phyloP scores from a whole-genome alignment of 2,113 vertebrate species.

The Cettia cetti region DNA sequence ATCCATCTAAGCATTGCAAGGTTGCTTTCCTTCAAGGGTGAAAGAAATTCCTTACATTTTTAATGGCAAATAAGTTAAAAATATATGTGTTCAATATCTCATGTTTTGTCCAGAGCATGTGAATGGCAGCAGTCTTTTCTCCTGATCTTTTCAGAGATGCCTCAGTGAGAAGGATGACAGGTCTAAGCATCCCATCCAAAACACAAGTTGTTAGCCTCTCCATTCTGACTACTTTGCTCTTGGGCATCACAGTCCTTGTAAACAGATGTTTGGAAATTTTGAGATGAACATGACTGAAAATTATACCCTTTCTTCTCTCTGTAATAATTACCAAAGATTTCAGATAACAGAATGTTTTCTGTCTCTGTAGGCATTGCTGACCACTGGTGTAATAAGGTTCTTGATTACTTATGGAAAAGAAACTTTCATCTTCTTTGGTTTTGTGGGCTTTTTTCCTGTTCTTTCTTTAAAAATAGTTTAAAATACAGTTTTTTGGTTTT shows the following conservation, averaged over 20 bases:
- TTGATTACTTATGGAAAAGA: neutral
- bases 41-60: conserved; percentile 36
- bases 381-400: neutral
- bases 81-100: neutral
- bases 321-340: neutral
- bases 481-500: neutral
- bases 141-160: neutral
- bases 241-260: neutral
- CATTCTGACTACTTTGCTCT: neutral
- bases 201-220: neutral
- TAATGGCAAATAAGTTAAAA: conserved; percentile 44
- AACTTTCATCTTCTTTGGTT: neutral
- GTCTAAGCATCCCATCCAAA: neutral
- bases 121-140: conserved; percentile 53
- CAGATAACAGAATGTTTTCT: neutral
- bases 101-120: conserved; percentile 50
- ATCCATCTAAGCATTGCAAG: conserved; percentile 9
- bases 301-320: neutral
- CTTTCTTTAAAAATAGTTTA: neutral
- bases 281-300: conserved; percentile 4
- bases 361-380: neutral
- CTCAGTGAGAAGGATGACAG: neutral
- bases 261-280: conserved; percentile 1
- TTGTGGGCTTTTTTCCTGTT: neutral
- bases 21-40: conserved; percentile 52